These are phyloP conservation scores for Achatina immaculata DNA, from an alignment of 1,140 invertebrate species.

Conservation along the genomic window DNA sequence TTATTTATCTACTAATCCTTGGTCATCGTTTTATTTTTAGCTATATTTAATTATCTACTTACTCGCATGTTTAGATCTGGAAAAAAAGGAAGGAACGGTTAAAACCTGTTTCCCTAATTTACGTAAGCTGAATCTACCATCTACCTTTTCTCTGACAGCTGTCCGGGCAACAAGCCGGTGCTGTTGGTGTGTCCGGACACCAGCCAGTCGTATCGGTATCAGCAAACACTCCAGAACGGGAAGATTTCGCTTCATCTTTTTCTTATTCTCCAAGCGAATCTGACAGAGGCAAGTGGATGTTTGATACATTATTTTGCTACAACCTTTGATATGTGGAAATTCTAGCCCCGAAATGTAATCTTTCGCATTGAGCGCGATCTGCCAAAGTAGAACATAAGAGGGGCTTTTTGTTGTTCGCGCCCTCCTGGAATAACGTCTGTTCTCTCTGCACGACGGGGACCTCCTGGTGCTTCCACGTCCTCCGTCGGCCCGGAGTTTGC, in stretches of 20 bases:
- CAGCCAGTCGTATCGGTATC: not conserved
- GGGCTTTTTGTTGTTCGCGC: not conserved
- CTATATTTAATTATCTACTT: too few species aligned
- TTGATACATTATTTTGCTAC: conserved; percentile 10
- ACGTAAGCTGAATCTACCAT: too few species aligned
- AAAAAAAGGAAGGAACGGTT: too few species aligned
- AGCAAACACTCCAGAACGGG: not conserved
- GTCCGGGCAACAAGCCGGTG: too few species aligned
- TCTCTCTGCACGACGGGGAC: not conserved
- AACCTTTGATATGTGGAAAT: not conserved
- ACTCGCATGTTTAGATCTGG: too few species aligned
- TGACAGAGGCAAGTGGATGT: not conserved
- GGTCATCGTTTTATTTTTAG: too few species aligned
- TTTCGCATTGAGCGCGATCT: not conserved
- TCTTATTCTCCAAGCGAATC: too few species aligned
- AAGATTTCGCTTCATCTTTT: too few species aligned
- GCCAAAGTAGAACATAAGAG: not conserved
- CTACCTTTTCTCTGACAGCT: too few species aligned
- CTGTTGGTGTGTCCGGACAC: too few species aligned
- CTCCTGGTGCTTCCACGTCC: not conserved
- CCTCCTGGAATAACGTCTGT: not conserved
- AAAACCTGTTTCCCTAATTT: too few species aligned
- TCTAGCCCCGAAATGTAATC: not conserved
- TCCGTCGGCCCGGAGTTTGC: not conserved
- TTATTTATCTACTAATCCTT: too few species aligned